Percentiles rank a stretch among this genome's conserved stretches.
Conservation (phyloP, 2,113 vertebrate genomes). For the Gavialis gangeticus region DNA sequence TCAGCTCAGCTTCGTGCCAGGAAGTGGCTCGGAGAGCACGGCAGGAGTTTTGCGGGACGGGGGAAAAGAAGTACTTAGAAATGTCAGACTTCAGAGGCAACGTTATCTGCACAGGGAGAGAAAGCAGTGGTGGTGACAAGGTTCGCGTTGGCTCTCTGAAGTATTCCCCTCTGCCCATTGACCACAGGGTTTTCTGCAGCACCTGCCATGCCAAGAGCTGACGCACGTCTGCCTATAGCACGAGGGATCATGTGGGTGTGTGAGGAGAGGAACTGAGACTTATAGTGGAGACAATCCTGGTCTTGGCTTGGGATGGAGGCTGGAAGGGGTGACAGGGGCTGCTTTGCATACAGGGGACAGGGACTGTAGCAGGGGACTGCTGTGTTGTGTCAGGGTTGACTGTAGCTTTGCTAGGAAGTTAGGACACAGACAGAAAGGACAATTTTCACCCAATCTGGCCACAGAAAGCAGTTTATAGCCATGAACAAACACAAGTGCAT, state of each 20-base stretch:
- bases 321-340: not conserved
- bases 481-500: too few species aligned
- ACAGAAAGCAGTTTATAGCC: too few species aligned
- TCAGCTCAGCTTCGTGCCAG: not conserved
- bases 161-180: not conserved
- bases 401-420: too few species aligned
- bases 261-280: not conserved
- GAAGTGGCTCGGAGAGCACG: not conserved
- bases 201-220: not conserved
- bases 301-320: too few species aligned
- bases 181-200: not conserved
- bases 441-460: too few species aligned
- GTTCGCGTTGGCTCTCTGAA: not conserved
- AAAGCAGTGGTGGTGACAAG: not conserved
- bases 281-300: not conserved
- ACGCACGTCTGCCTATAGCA: not conserved
- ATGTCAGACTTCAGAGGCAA: not conserved
- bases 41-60: not conserved
- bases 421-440: too few species aligned
- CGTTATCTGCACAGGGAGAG: not conserved
- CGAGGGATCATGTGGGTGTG: not conserved
- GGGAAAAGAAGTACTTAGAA: not conserved
- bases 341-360: not conserved
- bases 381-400: too few species aligned
- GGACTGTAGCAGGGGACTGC: too few species aligned